phyloP scores from a whole-genome alignment of 2,797 vertebrate species.

The Ispidina picta region DNA sequence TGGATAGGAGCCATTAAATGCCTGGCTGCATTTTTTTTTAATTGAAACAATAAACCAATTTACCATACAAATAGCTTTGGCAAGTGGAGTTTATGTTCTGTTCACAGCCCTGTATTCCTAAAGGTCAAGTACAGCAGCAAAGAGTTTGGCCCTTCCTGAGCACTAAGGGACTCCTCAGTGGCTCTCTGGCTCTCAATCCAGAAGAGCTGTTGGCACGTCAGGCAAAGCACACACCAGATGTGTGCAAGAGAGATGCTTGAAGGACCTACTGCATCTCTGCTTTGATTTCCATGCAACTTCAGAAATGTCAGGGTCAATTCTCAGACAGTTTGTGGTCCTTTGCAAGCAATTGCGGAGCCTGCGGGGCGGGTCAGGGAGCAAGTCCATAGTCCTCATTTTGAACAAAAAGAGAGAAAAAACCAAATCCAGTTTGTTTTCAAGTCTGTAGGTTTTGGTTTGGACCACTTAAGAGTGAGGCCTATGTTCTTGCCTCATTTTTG shows the following conservation, averaged over 20 bases:
- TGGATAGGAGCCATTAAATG: not conserved
- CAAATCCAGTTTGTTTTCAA: not conserved
- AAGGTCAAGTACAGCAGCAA: not conserved
- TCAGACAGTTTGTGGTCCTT: not conserved
- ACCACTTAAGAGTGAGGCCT: not conserved
- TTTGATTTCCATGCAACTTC: not conserved
- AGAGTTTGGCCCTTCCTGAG: not conserved
- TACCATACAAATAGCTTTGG: not conserved
- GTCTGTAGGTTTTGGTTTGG: not conserved
- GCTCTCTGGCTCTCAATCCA: not conserved
- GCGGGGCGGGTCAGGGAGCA: not conserved
- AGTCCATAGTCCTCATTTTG: not conserved
- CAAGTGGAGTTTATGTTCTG: not conserved
- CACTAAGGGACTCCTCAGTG: not conserved
- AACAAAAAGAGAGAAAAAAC: not conserved
- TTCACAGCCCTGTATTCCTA: not conserved
- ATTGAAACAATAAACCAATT: constrained; percentile 13
- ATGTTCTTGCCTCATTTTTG: not conserved
- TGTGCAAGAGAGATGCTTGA: not conserved
- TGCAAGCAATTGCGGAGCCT: not conserved
- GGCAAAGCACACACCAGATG: not conserved
- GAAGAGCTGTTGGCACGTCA: not conserved
- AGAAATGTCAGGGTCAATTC: not conserved
- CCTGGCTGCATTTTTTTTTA: not conserved
- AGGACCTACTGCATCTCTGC: not conserved